phyloP scores from a whole-genome alignment of 1,140 invertebrate species.

The Pectinophora gossypiella region DNA sequence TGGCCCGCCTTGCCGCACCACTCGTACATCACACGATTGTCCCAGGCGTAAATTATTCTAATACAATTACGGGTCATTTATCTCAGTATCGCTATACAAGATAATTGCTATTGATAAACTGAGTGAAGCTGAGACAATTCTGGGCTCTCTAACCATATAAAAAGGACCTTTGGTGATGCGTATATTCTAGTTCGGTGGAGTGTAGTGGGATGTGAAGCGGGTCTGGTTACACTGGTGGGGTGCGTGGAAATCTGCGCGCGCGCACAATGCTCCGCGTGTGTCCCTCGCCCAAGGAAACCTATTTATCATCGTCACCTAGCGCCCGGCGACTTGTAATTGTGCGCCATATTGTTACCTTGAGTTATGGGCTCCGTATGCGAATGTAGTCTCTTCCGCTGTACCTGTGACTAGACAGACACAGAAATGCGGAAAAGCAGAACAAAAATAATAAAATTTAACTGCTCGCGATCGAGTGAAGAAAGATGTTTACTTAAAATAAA shows the following conservation, averaged over 20 bases:
- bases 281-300: slow-evolving; percentile 52
- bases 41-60: slow-evolving; percentile 21
- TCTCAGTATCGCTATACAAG: slow-evolving; percentile 26
- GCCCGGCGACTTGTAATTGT: slow-evolving; percentile 63
- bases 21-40: neutral
- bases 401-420: slow-evolving; percentile 5
- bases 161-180: neutral
- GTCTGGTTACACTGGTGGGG: slow-evolving; percentile 24
- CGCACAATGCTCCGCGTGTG: slow-evolving; percentile 33
- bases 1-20: slow-evolving; percentile 11
- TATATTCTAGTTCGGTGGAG: neutral
- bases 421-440: no score
- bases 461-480: no score
- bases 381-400: slow-evolving; percentile 52
- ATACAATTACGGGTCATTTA: slow-evolving; percentile 38
- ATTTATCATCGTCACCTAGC: slow-evolving; percentile 68
- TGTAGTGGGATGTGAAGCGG: slow-evolving; percentile 11
- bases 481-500: no score
- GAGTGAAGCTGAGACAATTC: slow-evolving; percentile 24
- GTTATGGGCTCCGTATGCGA: slow-evolving; percentile 44
- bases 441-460: no score
- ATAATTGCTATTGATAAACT: slow-evolving; percentile 35
- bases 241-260: slow-evolving; percentile 28
- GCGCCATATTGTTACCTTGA: slow-evolving; percentile 63
- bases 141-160: neutral